Conservation (phyloP, 1,140 invertebrate species). For the Drosophila arawakana region DNA sequence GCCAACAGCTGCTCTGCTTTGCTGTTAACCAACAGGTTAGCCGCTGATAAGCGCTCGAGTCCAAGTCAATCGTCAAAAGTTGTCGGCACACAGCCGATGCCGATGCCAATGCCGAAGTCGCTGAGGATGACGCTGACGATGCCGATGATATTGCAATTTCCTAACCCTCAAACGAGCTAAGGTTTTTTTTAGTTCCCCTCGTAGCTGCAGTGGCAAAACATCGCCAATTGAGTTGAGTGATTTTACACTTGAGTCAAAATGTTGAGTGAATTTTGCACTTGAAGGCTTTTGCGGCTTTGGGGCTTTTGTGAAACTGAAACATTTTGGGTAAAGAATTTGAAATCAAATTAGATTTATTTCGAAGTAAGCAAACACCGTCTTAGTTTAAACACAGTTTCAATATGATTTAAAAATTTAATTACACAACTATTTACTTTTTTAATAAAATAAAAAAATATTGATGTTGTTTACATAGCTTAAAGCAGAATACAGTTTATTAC, state of each 20-base stretch:
- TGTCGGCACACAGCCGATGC: constrained; percentile 12
- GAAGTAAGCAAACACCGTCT: no score
- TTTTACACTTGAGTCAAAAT: neutral
- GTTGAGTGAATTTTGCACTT: constrained; percentile 17
- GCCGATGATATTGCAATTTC: constrained; percentile 24
- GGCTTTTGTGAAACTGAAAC: neutral
- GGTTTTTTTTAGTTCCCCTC: neutral
- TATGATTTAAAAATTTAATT: no score
- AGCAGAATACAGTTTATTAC: no score
- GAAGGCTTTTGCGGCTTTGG: constrained; percentile 2
- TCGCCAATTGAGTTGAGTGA: constrained; percentile 44
- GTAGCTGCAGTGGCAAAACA: constrained; percentile 30
- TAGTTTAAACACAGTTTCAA: no score
- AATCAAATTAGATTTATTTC: no score
- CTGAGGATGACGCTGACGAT: no score
- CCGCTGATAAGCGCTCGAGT: constrained; percentile 69
- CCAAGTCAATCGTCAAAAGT: constrained; percentile 20
- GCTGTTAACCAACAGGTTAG: constrained; percentile 72
- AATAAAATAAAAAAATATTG: no score
- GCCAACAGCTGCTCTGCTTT: constrained; percentile 12
- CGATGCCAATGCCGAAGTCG: neutral
- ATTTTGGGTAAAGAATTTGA: neutral
- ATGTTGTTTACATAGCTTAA: no score
- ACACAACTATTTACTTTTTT: no score
- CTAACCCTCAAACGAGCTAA: constrained; percentile 10